Conservation (phyloP, 2,797 vertebrate genomes). For the Echeneis naucrates region DNA sequence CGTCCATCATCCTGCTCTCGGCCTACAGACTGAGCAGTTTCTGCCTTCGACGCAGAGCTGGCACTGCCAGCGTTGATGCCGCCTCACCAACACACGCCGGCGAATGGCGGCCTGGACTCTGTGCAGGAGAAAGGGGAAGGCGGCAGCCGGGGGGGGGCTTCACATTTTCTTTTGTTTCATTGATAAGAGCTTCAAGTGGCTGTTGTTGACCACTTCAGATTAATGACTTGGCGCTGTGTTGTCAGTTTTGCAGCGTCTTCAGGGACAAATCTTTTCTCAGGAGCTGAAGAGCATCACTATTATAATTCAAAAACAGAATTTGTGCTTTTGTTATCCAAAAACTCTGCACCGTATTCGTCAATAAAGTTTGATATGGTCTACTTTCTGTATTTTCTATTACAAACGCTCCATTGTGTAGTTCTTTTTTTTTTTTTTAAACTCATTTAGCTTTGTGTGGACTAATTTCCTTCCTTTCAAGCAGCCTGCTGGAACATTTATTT, state of each 20-base stretch:
- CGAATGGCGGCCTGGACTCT: too few relatives aligned
- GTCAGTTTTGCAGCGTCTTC: background rate
- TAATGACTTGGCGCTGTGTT: background rate
- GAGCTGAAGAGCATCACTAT: background rate
- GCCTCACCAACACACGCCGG: conserved; percentile 8
- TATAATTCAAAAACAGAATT: background rate
- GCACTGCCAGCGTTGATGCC: conserved; percentile 21
- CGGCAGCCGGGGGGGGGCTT: too few relatives aligned
- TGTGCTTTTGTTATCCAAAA: background rate
- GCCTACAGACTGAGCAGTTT: conserved; percentile 50
- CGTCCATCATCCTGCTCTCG: conserved; percentile 44
- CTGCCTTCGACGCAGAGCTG: conserved; percentile 35
- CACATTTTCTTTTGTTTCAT: background rate
- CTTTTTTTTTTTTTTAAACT: background rate
- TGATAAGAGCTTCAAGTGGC: conserved; percentile 3
- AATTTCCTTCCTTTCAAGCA: background rate
- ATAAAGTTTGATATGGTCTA: background rate
- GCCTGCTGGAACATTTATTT: background rate
- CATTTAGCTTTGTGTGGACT: background rate
- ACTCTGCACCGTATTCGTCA: background rate
- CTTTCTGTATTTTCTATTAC: background rate
- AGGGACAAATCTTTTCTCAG: background rate
- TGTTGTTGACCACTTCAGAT: background rate
- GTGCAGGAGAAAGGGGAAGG: too few relatives aligned
- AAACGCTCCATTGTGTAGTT: background rate